Percentiles rank a stretch among this genome's conserved stretches.
Evolutionary conservation across 2,113 vertebrate genomes (phyloP).

Genomic region (Bostrychus sinensis): DNA sequence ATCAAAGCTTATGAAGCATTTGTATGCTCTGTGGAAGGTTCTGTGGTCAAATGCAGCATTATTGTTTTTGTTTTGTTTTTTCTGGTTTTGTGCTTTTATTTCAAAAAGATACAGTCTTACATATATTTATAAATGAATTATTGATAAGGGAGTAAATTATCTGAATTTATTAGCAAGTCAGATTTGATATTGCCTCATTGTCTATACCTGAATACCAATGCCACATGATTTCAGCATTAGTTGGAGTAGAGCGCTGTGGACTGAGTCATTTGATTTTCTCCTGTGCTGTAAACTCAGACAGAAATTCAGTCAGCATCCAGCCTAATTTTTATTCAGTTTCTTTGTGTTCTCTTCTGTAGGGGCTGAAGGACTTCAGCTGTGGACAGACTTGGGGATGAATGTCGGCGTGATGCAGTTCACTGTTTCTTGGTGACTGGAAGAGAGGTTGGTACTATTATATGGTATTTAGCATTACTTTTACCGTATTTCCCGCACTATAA

Average conservation of each 20-base stretch:
- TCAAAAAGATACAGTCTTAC: not conserved
- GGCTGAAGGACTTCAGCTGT: constrained; percentile 23
- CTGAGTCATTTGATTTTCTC: too few relatives aligned
- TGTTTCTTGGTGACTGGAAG: constrained; percentile 71
- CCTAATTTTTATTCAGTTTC: too few relatives aligned
- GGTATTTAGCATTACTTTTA: not conserved
- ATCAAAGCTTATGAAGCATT: too few relatives aligned
- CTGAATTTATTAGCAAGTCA: not conserved
- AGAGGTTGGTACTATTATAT: constrained; percentile 66
- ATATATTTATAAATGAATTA: not conserved
- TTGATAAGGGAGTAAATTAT: not conserved
- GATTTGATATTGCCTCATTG: not conserved
- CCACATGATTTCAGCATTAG: not conserved
- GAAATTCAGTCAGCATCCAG: too few relatives aligned
- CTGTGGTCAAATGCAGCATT: too few relatives aligned
- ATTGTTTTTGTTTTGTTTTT: too few relatives aligned
- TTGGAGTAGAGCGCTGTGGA: too few relatives aligned
- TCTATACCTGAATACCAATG: not conserved
- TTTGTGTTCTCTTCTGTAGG: constrained; percentile 33
- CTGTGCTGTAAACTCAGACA: too few relatives aligned
- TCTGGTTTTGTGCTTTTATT: too few relatives aligned
- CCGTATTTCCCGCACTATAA: not conserved
- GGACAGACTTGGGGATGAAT: constrained; percentile 10
- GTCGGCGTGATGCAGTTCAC: constrained; percentile 55
- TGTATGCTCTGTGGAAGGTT: too few relatives aligned